Conservation (phyloP, 2,113 vertebrate species). For the Plotosus lineatus region DNA sequence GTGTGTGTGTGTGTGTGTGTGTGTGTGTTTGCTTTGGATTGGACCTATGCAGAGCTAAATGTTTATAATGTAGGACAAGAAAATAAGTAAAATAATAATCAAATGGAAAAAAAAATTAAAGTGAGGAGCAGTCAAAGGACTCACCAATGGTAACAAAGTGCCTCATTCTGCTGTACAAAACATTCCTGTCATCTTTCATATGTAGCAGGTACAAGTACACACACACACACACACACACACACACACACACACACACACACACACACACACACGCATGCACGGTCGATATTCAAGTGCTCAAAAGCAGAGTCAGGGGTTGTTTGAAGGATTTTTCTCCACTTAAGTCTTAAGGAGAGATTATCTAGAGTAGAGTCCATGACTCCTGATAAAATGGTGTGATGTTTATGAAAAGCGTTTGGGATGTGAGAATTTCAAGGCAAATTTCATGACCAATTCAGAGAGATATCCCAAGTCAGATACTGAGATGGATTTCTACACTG, state of each 20-base stretch:
- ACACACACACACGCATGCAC: not conserved
- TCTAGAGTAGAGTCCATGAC: not conserved
- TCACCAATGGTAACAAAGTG: too few species aligned
- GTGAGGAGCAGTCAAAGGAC: too few species aligned
- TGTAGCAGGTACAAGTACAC: too few species aligned
- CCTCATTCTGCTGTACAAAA: too few species aligned
- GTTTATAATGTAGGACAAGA: too few species aligned
- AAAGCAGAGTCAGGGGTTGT: not conserved
- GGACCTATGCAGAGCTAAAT: too few species aligned
- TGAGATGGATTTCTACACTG: not conserved
- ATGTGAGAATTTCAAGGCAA: not conserved
- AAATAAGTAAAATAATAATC: too few species aligned
- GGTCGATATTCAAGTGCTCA: not conserved
- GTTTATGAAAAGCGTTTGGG: not conserved
- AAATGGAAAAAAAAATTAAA: too few species aligned
- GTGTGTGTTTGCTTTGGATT: too few species aligned
- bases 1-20: too few species aligned
- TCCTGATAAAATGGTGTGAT: not conserved
- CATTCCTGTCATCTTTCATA: too few species aligned
- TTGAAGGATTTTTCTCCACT: not conserved
- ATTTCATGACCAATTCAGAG: not conserved
- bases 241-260: conserved; percentile 5
- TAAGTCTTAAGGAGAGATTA: not conserved
- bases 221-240: not conserved
- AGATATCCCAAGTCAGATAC: not conserved